These are phyloP conservation scores for Holothuria leucospilota DNA, from an alignment of 53 echinoderm and acorn worm species.

Conservation along the genomic window DNA sequence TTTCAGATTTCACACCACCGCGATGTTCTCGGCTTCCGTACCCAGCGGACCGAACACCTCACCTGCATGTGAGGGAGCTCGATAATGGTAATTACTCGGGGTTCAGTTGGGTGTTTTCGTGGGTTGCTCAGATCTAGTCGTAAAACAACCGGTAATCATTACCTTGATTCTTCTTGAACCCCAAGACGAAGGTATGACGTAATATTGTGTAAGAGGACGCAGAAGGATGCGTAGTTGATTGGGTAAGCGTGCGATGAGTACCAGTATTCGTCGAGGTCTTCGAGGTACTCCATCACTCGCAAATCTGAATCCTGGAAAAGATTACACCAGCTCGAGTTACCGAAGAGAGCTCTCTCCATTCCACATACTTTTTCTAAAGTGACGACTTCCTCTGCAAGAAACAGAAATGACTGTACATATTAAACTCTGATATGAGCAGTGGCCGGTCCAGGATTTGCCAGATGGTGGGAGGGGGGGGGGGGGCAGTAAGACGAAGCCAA, in stretches of 20 bases:
- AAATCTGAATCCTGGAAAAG: conserved; percentile 65
- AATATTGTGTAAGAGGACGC: conserved; percentile 66
- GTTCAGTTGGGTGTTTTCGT: no score
- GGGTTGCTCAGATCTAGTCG: no score
- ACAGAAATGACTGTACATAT: neutral
- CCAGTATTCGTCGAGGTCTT: conserved; percentile 86
- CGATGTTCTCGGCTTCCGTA: no score
- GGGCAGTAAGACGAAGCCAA: no score
- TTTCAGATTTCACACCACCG: no score
- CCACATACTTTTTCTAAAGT: conserved; percentile 74
- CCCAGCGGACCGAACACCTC: no score
- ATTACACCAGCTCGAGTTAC: conserved; percentile 73
- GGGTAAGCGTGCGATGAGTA: conserved; percentile 71
- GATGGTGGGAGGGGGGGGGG: no score
- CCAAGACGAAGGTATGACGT: conserved; percentile 40
- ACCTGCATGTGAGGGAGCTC: no score
- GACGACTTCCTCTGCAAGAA: conserved; percentile 72
- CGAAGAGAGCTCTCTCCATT: conserved; percentile 67
- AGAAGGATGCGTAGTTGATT: conserved; percentile 79
- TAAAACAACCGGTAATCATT: neutral
- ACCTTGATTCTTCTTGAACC: neutral
- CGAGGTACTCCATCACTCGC: conserved; percentile 74
- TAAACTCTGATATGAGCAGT: no score
- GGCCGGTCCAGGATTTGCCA: no score
- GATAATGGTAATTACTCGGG: no score